Conservation (phyloP, 2,113 vertebrate genomes). For the Castor canadensis region DNA sequence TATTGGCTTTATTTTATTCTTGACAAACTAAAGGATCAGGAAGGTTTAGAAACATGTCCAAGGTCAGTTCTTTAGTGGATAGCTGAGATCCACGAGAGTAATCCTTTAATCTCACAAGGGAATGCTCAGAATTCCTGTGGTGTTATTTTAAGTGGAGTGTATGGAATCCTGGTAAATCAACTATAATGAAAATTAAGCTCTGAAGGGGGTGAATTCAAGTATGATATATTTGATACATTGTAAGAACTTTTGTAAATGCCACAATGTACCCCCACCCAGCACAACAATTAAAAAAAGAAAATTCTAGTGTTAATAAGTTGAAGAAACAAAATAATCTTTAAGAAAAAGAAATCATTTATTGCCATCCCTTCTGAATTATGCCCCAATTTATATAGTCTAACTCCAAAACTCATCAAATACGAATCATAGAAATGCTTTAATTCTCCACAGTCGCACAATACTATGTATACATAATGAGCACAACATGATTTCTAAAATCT, state of each 20-base stretch:
- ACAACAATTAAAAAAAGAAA: no score
- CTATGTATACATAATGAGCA: not conserved
- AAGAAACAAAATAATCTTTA: slow-evolving; percentile 34
- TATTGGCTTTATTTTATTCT: not conserved
- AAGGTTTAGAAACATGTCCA: not conserved
- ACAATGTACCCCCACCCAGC: no score
- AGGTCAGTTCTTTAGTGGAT: not conserved
- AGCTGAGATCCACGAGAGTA: not conserved
- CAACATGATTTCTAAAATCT: slow-evolving; percentile 10
- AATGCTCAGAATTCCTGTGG: not conserved
- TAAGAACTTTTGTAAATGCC: no score
- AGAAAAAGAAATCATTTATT: slow-evolving; percentile 11
- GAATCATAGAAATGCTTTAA: not conserved
- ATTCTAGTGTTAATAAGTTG: not conserved
- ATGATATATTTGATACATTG: no score
- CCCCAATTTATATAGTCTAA: not conserved
- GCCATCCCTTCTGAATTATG: not conserved
- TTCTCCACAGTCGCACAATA: not conserved
- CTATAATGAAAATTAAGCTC: not conserved
- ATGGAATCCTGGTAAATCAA: not conserved
- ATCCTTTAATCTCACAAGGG: not conserved
- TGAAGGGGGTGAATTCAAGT: no score
- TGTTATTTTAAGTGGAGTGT: not conserved
- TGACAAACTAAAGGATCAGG: not conserved
- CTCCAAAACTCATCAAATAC: not conserved